These are phyloP conservation scores for Diachasmimorpha longicaudata DNA, from an alignment of 1,140 invertebrate genomes.

Conservation along the genomic window DNA sequence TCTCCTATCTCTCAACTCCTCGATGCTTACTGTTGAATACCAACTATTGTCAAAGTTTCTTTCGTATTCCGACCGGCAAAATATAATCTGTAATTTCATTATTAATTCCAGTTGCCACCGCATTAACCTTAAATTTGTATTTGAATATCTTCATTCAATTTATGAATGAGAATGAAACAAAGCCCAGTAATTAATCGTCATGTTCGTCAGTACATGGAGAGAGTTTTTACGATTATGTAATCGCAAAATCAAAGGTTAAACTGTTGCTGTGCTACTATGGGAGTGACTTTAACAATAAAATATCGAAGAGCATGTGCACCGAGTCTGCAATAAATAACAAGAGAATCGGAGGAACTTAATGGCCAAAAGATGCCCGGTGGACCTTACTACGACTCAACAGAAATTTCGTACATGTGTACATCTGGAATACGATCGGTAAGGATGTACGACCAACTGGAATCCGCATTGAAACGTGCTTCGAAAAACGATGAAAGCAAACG, in stretches of 20 bases:
- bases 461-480: not conserved
- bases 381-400: not conserved
- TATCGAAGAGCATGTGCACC: conserved; percentile 9
- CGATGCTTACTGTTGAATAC: not conserved
- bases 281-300: conserved; percentile 23
- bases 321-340: conserved; percentile 26
- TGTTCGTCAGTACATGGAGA: not conserved
- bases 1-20: not conserved
- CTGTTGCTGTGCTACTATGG: not conserved
- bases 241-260: not conserved
- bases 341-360: conserved; percentile 22
- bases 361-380: conserved; percentile 19
- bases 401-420: not conserved
- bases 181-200: not conserved
- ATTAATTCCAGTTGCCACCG: not conserved
- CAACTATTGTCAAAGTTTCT: not conserved
- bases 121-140: not conserved
- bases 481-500: not conserved
- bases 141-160: not conserved
- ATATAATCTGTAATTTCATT: not conserved
- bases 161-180: not conserved
- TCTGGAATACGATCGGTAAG: conserved; percentile 19
- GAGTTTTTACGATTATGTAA: not conserved
- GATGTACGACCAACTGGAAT: conserved; percentile 14
- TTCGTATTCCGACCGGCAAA: not conserved